Conservation (phyloP, 2,113 vertebrate genomes). For the Mellivora capensis region DNA sequence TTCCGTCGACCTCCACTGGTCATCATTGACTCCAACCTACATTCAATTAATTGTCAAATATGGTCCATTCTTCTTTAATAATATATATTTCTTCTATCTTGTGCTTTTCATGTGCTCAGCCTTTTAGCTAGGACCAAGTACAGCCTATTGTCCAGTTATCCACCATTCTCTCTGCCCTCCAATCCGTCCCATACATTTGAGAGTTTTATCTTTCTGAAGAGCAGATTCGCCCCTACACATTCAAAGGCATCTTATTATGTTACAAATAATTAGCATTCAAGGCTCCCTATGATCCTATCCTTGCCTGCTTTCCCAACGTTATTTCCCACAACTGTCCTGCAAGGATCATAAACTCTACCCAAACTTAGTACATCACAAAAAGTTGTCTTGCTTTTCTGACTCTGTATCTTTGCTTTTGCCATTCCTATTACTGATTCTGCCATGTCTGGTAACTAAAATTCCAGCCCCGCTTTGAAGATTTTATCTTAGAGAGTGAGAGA, state of each 20-base stretch:
- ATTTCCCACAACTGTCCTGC: not conserved
- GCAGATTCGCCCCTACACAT: not conserved
- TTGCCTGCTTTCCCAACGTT: not conserved
- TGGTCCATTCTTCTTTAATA: not conserved
- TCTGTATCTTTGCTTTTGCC: not conserved
- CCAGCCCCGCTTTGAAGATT: not conserved
- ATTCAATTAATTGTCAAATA: not conserved
- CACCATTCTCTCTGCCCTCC: not conserved
- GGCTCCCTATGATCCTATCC: not conserved
- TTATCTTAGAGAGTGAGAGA: not conserved
- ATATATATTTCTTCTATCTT: not conserved
- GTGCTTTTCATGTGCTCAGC: not conserved
- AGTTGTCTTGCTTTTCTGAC: not conserved
- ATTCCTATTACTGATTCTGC: not conserved
- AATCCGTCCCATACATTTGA: not conserved
- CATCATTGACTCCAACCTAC: not conserved
- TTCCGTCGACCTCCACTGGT: not conserved
- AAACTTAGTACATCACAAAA: not conserved
- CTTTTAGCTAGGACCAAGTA: not conserved
- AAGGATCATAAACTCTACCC: no score
- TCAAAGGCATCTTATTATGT: not conserved
- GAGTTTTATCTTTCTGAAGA: not conserved
- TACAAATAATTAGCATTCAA: not conserved
- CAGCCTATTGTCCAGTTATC: not conserved
- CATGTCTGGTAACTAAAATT: not conserved